phyloP scores from a whole-genome alignment of 2,113 vertebrate species.

The Pavo muticus region DNA sequence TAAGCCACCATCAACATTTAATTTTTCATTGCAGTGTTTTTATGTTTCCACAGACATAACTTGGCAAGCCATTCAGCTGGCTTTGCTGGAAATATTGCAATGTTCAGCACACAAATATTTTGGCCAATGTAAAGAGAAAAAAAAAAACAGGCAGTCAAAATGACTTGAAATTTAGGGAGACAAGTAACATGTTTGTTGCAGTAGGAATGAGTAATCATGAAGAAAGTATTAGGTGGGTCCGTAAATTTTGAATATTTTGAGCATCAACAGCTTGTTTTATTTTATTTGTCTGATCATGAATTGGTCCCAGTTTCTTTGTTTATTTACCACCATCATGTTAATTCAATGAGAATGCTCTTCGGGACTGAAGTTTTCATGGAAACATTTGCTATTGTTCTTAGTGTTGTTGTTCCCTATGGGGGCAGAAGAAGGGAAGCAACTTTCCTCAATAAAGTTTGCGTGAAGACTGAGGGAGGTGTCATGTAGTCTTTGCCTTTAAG shows the following conservation, averaged over 20 bases:
- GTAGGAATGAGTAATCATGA: neutral
- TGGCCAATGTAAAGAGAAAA: neutral
- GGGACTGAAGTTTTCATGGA: neutral
- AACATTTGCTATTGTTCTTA: neutral
- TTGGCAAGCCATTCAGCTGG: neutral
- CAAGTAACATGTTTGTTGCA: neutral
- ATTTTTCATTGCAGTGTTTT: neutral
- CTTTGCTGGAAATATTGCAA: neutral
- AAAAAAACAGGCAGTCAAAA: neutral
- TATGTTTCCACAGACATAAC: neutral
- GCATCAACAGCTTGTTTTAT: neutral
- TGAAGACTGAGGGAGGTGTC: neutral
- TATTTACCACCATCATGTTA: neutral
- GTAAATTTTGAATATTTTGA: neutral
- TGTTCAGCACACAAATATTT: neutral
- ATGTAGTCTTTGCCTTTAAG: fast-evolving
- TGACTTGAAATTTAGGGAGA: neutral
- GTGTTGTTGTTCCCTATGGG: neutral
- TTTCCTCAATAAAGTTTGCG: neutral
- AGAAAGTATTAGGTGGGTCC: neutral
- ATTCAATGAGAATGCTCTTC: neutral
- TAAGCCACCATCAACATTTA: slow-evolving; percentile 3
- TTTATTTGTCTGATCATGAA: neutral
- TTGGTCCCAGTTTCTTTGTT: neutral
- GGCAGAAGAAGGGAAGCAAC: neutral